Evolutionary conservation across 2,888 invertebrate genomes (phyloP), one percentile per base, ranked within the genome.

Genomic region (Meghimatium bilineatum): DNA sequence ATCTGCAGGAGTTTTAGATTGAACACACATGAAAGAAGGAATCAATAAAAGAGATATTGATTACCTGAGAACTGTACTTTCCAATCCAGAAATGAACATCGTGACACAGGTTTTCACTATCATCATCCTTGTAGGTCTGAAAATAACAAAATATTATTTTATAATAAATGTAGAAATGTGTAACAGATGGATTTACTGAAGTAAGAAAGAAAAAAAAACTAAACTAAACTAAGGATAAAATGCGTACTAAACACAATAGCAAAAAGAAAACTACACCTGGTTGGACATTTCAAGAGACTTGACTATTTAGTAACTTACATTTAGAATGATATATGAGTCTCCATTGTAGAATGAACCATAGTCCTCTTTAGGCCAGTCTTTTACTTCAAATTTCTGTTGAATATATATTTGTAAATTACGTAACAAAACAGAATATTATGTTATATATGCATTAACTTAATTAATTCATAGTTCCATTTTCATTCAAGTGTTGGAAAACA

Each of bases 51-150:
- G 20, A 34, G 8, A 20, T 1, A 32, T 23, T 5, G 32, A 52
- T 79, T 84, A 93, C 93, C 91, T 92, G 92, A 29, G 92, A 87
- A 87, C 93, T 93, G 81, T 90, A 81, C 77, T 90, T 90, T 17
- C 93, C 93, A 85, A 93, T 93, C 93, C 93, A 93, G 87, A 93
- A 93, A 86, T 93, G 93, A 17, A 92, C 89, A 86, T 87, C 87
- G 63, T 87, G 77, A 49, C 75, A 71, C 23, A 93, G 82, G 14
- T 89, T 89, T 49, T 92, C 91, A 3, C 85, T 82, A 14, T 90
- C 90, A 14, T 85, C 88, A 60, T 90, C 89, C 84, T 91, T 90
- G 89, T 89, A 91, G 5, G 92, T 92, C 93, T 93, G 80, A 69
- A 49, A 63, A 66, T 26, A 67, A 23, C 34, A 38, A 77, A 78